Base-by-base conservation (phyloP, 2,113 vertebrate genomes). In the Pampusana beccarii region DNA sequence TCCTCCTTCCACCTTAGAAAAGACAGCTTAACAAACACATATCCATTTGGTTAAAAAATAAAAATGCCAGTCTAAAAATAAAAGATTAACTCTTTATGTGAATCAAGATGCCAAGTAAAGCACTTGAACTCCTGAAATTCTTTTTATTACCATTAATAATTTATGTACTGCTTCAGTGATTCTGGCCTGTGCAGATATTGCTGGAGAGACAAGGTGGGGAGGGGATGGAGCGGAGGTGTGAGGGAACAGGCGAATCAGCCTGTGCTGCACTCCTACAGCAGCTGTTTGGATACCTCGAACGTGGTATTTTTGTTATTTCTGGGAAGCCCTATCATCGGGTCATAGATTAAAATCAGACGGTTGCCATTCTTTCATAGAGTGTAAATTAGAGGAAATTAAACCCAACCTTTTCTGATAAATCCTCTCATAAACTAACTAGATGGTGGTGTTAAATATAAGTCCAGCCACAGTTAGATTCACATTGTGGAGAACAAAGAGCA, bases 311-410 rank as follows among this genome's bases (percentile, higher is more conserved):
- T 83, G 90, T 97, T 94, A 70, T 81, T 95, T 93, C 91, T 92
- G 83, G 95, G 91, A 95, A 96, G 78, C 26, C 40, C 80, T 66
- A 54, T 91, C 66, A 20, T 95, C 77, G 40, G 83, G 72, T 75
- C 89, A 82, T 85, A 87, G 93, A 96, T 96, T 89, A 92, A 87
- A 92, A 95, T 96, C 93, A 33, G 80, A 84, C 72, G 75, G 79
- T 85, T 96, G 86, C 90, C 91, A 62, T 97, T 96, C 8, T 96
- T 95, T 96, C 86, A 80, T 94, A 4, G 26, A 18, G 65, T 4
- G n/a, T 81, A 91, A 96, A 96, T 97, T 96, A 96, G 77, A 96
- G 95, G 92, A 96, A 96, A 95, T 96, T 92, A 96, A 97, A 96
- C 77, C 77, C 6, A 81, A 96, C 88, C 93, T 89, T 86, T 96